Conservation (phyloP, 2,113 vertebrate species). For the Acrocephalus arundinaceus region DNA sequence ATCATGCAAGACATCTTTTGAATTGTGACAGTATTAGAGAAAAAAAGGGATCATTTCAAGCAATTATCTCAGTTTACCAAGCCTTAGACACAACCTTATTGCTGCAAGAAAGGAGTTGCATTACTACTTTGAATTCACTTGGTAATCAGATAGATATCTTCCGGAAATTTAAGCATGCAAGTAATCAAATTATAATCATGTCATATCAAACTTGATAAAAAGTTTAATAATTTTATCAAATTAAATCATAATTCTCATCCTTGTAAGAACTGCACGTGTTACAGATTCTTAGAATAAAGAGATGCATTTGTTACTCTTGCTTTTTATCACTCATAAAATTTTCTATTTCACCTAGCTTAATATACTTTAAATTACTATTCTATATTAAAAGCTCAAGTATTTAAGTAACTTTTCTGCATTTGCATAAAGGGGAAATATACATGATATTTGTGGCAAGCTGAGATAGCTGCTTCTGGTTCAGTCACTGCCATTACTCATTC, state of each 20-base stretch:
- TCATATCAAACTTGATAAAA: not conserved
- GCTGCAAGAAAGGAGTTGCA: not conserved
- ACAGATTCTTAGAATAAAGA: not conserved
- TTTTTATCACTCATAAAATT: not conserved
- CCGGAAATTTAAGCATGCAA: not conserved
- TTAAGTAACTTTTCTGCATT: not conserved
- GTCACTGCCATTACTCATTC: not conserved
- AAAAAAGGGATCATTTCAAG: not conserved
- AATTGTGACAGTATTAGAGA: not conserved
- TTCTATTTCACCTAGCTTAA: not conserved
- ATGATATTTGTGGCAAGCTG: not conserved
- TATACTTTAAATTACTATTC: not conserved
- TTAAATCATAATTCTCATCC: not conserved
- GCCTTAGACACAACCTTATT: not conserved
- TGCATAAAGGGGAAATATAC: not conserved
- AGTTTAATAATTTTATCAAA: not conserved
- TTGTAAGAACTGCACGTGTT: not conserved
- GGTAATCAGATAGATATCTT: not conserved
- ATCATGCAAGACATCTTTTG: not conserved
- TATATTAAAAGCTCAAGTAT: not conserved
- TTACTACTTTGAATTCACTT: not conserved
- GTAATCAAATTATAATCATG: not conserved
- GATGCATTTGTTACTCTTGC: not conserved
- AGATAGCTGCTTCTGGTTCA: not conserved
- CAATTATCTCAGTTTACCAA: not conserved